Evolutionary conservation across 2,888 invertebrate genomes (phyloP), one percentile per base, ranked within the genome.

Genomic region (Euzophera pinguis): DNA sequence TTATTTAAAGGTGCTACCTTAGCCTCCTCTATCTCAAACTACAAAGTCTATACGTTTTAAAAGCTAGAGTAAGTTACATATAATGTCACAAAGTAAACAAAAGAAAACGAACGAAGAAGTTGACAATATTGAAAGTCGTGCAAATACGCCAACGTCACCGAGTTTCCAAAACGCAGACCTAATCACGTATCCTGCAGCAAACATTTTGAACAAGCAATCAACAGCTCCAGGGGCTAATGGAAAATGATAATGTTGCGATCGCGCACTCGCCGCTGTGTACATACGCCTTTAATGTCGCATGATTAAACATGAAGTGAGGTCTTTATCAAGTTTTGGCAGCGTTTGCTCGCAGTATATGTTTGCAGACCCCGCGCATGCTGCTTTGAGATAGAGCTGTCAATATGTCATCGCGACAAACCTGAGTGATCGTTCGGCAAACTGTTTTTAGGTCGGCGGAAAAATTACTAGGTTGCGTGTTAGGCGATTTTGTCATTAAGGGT

Each of bases 271-370:
- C 73, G 73, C 71, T 79, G 71, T 77, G 75, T 76, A 79, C 77
- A 73, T 70, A 74, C 63, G 73, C 75, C 78, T 79, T 78, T 81
- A 85, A 84, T 84, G 81, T 78, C 78, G 75, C 81, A 84, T 87
- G 84, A 87, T 87, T 85, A 87, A 84, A 88, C 86, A 86, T 84
- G 81, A 84, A 84, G 76, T 67, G 76, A 78, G 74, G 80, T 84
- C 80, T 84, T 87, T 89, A 88, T 88, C 88, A 84, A 84, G 81
- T 87, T 88, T 83, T 84, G 84, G 88, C 88, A 87, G 83, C 87
- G 88, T 86, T 84, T 81, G 80, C 78, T 75, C 75, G 75, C 70
- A 75, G 71, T 78, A 77, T 76, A 72, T 87, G 86, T 87, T 87
- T 87, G 84, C 81, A 64, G 74, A 82, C 75, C 79, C 78, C 73